Evolutionary conservation across 1,140 invertebrate species (phyloP).

Genomic region (Paramacrobiotus metropolitanus): DNA sequence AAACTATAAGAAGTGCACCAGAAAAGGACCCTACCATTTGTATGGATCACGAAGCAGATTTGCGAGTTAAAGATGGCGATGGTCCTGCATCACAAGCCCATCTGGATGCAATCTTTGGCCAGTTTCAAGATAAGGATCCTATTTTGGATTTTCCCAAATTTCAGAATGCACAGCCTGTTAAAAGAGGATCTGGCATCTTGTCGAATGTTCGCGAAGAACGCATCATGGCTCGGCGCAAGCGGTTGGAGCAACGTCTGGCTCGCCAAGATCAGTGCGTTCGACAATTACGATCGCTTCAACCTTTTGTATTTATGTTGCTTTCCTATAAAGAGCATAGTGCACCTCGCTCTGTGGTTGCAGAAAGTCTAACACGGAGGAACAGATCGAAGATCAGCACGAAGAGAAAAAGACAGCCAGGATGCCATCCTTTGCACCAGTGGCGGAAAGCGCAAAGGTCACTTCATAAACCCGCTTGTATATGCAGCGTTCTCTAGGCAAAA

Average conservation of each 20-base stretch:
- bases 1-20: no score
- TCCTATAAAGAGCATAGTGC: no score
- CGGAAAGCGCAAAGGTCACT: background rate
- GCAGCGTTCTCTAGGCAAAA: no score
- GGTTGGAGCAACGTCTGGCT: background rate
- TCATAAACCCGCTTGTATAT: background rate
- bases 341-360: background rate
- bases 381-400: background rate
- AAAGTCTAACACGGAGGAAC: background rate
- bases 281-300: no score
- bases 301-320: no score
- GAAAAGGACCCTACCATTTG: no score
- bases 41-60: no score
- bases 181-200: background rate
- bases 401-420: background rate
- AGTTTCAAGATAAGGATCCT: background rate
- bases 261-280: background rate
- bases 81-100: background rate
- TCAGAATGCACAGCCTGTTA: background rate
- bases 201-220: background rate
- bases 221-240: background rate
- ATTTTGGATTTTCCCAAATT: background rate
- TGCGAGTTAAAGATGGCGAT: background rate
- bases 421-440: background rate
- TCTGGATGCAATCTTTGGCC: background rate